These are phyloP conservation scores for Oreotrochilus melanogaster DNA, from an alignment of 2,113 vertebrate species.

Conservation along the genomic window DNA sequence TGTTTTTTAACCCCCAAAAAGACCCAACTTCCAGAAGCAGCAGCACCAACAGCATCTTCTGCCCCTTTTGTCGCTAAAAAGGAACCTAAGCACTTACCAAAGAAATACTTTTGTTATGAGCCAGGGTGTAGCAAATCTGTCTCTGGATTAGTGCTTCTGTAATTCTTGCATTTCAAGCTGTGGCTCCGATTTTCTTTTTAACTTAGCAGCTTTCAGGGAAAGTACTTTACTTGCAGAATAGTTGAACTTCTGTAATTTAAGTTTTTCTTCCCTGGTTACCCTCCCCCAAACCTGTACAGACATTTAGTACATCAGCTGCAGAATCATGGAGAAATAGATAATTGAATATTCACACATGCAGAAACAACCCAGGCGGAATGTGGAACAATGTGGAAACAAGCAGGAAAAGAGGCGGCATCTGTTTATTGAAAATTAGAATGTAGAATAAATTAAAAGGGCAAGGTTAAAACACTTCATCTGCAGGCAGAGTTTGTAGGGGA, in stretches of 20 bases:
- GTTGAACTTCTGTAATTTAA: background rate
- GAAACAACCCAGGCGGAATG: slow-evolving; percentile 58
- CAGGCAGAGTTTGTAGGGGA: slow-evolving; percentile 33
- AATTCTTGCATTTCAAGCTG: background rate
- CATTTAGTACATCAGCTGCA: slow-evolving; percentile 30
- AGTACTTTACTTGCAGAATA: background rate
- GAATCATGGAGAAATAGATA: slow-evolving; percentile 41
- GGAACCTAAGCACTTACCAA: background rate
- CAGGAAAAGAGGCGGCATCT: slow-evolving; percentile 62
- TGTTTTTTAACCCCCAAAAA: background rate
- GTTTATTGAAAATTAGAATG: slow-evolving; percentile 66
- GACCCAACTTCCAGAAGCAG: background rate
- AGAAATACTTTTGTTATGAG: background rate
- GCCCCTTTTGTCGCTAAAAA: background rate
- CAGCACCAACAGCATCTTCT: background rate
- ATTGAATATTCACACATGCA: slow-evolving; percentile 66
- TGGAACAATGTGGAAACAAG: slow-evolving; percentile 64
- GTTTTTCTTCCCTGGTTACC: background rate
- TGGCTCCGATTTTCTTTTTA: background rate
- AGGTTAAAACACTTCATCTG: slow-evolving; percentile 57
- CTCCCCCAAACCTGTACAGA: slow-evolving; percentile 36
- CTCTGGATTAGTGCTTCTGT: background rate
- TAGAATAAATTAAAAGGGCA: slow-evolving; percentile 68
- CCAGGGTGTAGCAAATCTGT: background rate
- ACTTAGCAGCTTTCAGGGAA: background rate